phyloP scores from a whole-genome alignment of 2,888 invertebrate genomes.

The Dastarcus helophoroides region DNA sequence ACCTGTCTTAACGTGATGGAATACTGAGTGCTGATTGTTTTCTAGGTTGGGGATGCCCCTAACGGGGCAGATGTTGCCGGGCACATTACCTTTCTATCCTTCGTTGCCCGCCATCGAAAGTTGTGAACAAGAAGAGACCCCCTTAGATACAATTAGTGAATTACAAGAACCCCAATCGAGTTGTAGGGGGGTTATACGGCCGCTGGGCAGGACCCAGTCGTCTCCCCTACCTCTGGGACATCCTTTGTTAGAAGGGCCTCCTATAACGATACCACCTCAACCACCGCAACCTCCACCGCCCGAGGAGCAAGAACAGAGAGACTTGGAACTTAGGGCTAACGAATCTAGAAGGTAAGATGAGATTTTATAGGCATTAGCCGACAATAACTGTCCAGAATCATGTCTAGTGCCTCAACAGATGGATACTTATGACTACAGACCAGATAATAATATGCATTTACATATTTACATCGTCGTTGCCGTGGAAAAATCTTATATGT shows the following conservation, averaged over 20 bases:
- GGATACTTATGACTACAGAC: no score
- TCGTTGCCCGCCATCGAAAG: conserved; percentile 48
- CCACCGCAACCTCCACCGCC: conserved; percentile 39
- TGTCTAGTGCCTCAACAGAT: no score
- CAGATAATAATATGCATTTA: no score
- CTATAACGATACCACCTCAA: conserved; percentile 20
- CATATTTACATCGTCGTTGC: no score
- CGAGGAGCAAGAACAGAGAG: conserved; percentile 38
- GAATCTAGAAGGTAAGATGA: conserved; percentile 38
- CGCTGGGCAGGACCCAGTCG: conserved; percentile 87
- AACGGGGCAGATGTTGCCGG: conserved; percentile 53
- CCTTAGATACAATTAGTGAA: conserved; percentile 38
- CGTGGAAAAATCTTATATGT: no score
- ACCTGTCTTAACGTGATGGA: no score
- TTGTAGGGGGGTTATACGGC: conserved; percentile 45
- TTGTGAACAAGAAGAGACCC: conserved; percentile 44
- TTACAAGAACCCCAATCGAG: conserved; percentile 29
- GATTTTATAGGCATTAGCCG: no score
- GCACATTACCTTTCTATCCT: conserved; percentile 60
- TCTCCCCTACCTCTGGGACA: conserved; percentile 85
- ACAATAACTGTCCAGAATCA: no score
- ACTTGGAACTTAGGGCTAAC: conserved; percentile 35
- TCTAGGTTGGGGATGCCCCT: conserved; percentile 45
- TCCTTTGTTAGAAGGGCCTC: conserved; percentile 53
- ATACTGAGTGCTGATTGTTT: no score